phyloP scores from a whole-genome alignment of 2,113 vertebrate genomes.

The Porphyrio hochstetteri region DNA sequence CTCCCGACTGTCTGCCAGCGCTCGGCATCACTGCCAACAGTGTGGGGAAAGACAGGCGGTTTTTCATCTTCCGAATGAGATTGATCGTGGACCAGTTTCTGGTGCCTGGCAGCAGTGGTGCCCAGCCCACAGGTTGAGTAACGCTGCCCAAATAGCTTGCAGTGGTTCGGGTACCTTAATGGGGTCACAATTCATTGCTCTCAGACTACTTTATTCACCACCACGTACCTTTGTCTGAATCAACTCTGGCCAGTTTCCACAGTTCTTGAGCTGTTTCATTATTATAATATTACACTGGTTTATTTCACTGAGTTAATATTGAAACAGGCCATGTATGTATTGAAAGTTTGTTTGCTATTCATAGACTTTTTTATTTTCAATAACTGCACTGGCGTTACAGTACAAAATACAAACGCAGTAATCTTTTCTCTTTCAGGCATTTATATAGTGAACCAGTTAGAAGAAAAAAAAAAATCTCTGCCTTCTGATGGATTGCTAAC shows the following conservation, averaged over 20 bases:
- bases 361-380: neutral
- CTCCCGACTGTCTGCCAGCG: neutral
- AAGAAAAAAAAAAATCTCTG: neutral
- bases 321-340: neutral
- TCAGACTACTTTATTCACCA: neutral
- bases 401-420: neutral
- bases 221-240: neutral
- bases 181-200: neutral
- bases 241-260: neutral
- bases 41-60: neutral
- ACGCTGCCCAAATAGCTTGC: neutral
- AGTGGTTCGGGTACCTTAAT: neutral
- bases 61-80: neutral
- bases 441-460: neutral
- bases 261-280: neutral
- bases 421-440: neutral
- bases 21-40: neutral
- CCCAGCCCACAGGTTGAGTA: neutral
- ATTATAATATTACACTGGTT: neutral
- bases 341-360: neutral
- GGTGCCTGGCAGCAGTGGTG: neutral
- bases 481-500: neutral
- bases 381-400: neutral
- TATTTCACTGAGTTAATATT: neutral
- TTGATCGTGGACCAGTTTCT: neutral